Base-by-base conservation (phyloP, 2,113 vertebrate species). In the Limanda limanda region DNA sequence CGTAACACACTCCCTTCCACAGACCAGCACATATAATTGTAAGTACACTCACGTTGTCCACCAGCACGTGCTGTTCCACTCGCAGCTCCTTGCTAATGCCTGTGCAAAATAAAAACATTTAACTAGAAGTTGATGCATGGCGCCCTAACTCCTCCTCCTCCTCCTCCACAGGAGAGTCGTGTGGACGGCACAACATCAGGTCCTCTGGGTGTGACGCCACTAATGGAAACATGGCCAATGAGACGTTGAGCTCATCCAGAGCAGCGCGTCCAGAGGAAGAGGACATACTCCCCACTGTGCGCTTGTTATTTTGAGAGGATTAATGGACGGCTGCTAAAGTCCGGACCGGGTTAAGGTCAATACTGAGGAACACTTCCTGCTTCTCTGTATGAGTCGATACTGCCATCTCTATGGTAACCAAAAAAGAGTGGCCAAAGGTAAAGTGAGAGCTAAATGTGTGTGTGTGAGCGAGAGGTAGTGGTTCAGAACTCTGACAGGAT, bases 31-130 rank as follows among this genome's bases (percentile, higher is more conserved):
- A 27, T 57, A 27, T 17, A 57, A 15, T 17, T 57, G 1, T 3
- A 17, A 15, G 23, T 48, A 5, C 68, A 94, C 94, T 94, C 83
- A 95, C 94, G 25, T 81, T 92, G 69, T 94, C 92, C 79, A 74
- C 63, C 42, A 88, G 66, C 18, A 15, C 21, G 1, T 65, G 69
- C 62, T 84, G 81, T 3, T 87, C 89, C 37, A 48, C 40, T 27
- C 47, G 64, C 9, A 64, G 69, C 40, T 77, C 83, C 70, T 74
- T 74, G 58, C 52, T 64, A 1, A 78, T 8, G 69, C 82, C 94
- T 95, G 85, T 27, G 74, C 37, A 73, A 78, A 84, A 78, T 20
- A 81, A 68, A 71, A 84, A 77, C 31, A 84, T 71, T 79, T 69
- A 48, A 71, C 23, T 48, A 72, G 17, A 55, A 56, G 69, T 51